Conservation (phyloP, 1,140 invertebrate species). For the Drosophila leontia region DNA sequence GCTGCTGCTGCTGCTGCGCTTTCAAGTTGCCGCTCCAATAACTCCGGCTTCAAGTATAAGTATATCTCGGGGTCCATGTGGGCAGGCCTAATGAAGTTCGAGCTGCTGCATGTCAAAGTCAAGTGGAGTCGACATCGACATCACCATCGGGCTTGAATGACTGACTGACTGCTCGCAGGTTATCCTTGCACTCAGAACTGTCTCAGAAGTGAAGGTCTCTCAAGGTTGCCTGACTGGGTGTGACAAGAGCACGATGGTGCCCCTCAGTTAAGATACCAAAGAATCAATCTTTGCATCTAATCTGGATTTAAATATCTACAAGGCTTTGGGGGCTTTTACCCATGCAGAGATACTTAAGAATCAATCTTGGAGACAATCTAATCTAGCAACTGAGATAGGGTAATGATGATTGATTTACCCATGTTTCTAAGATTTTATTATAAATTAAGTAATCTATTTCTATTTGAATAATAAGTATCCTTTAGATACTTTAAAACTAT, state of each 20-base stretch:
- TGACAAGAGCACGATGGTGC: constrained; percentile 13
- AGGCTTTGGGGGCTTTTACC: constrained; percentile 3
- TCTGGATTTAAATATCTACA: constrained; percentile 21
- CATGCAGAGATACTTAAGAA: constrained; percentile 1
- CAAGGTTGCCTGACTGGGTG: constrained; percentile 48
- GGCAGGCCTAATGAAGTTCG: constrained; percentile 53
- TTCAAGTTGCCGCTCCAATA: constrained; percentile 79
- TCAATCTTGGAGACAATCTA: not conserved
- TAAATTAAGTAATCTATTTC: not conserved
- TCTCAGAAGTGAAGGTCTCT: constrained; percentile 67
- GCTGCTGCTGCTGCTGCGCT: constrained; percentile 55
- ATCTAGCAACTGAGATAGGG: not conserved
- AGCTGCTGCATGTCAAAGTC: constrained; percentile 79
- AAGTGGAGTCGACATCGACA: constrained; percentile 61
- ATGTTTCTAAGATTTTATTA: not conserved
- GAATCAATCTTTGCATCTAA: constrained; percentile 28
- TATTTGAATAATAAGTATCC: too few species aligned
- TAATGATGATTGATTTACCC: not conserved
- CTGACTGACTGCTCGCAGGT: constrained; percentile 40
- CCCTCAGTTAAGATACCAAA: constrained; percentile 2
- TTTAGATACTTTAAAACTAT: not conserved
- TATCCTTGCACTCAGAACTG: constrained; percentile 74
- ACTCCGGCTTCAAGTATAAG: constrained; percentile 14
- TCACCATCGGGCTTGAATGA: constrained; percentile 39
- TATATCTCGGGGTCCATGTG: constrained; percentile 14